These are phyloP conservation scores for Fregetta grallaria DNA, from an alignment of 2,113 vertebrate genomes.

Conservation along the genomic window DNA sequence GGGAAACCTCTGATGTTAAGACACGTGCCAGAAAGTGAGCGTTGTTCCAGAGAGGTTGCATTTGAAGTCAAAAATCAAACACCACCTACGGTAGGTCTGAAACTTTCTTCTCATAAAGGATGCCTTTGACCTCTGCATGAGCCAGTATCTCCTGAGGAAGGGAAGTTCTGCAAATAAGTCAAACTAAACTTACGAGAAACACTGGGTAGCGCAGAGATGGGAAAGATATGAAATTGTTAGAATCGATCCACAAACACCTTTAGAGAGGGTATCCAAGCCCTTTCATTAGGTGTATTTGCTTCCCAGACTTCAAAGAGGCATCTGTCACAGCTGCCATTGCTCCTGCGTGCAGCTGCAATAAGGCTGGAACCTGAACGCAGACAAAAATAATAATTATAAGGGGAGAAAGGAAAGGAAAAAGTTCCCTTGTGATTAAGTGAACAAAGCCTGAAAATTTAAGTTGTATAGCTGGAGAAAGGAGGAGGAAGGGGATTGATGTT, in stretches of 20 bases:
- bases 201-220: background rate
- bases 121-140: conserved; percentile 13
- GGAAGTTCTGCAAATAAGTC: background rate
- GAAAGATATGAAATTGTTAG: background rate
- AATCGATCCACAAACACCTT: background rate
- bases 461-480: background rate
- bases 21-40: background rate
- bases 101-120: background rate
- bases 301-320: conserved; percentile 18
- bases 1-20: background rate
- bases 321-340: background rate
- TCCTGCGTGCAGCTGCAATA: background rate
- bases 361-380: background rate
- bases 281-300: background rate
- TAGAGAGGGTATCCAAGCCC: background rate
- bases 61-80: background rate
- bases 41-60: background rate
- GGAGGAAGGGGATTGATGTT: background rate
- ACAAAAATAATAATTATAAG: conserved; percentile 15
- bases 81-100: fast-evolving
- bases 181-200: background rate
- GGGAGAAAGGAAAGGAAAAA: background rate
- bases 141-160: background rate
- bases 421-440: background rate
- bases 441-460: conserved; percentile 13